A percentile compares a stretch with the other conserved stretches of the same genome.
Conservation (phyloP, 1,140 invertebrate species). For the Chymomyza costata region DNA sequence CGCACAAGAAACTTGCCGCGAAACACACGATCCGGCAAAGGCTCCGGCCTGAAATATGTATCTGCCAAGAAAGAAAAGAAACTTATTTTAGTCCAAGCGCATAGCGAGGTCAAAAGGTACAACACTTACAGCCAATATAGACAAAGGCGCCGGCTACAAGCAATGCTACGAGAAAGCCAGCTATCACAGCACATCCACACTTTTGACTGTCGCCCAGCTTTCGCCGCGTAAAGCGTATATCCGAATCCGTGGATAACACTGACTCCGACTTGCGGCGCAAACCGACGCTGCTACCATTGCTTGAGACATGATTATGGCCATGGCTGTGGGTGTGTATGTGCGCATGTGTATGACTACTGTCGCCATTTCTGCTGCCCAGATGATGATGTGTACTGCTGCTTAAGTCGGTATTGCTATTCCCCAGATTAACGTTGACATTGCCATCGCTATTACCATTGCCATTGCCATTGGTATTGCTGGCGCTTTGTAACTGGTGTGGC, state of each 20-base stretch:
- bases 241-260: slow-evolving; percentile 87
- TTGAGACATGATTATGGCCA: slow-evolving; percentile 28
- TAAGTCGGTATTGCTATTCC: neutral
- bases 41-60: slow-evolving; percentile 85
- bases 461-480: slow-evolving; percentile 7
- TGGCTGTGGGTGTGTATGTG: slow-evolving; percentile 57
- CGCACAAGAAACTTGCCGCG: slow-evolving; percentile 84
- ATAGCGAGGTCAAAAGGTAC: neutral
- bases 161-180: slow-evolving; percentile 87
- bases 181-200: slow-evolving; percentile 89
- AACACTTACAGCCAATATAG: slow-evolving; percentile 86
- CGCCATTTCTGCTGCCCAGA: slow-evolving; percentile 12
- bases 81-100: neutral
- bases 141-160: slow-evolving; percentile 87
- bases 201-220: slow-evolving; percentile 87
- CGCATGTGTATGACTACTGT: slow-evolving; percentile 42
- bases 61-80: slow-evolving; percentile 78
- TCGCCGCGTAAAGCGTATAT: slow-evolving; percentile 88
- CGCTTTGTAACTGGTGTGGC: slow-evolving; percentile 46
- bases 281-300: slow-evolving; percentile 14
- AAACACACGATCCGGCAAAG: slow-evolving; percentile 85
- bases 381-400: slow-evolving; percentile 21
- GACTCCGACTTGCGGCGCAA: slow-evolving; percentile 81
- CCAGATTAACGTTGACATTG: neutral
- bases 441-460: slow-evolving; percentile 9